phyloP scores from a whole-genome alignment of 2,888 invertebrate genomes.

The Pyrochroa serraticornis region DNA sequence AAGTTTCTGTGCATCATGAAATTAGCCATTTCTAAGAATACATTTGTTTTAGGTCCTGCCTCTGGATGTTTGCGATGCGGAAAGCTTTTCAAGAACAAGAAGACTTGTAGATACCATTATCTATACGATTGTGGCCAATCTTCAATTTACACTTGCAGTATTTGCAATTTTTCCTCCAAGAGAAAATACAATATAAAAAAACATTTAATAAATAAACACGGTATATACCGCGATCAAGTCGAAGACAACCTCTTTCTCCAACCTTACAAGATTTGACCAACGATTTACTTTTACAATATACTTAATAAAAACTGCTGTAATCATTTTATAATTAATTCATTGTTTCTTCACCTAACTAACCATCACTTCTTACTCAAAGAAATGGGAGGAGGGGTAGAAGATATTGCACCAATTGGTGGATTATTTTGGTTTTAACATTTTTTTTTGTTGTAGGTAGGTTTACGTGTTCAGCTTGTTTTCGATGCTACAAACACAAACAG shows the following conservation, averaged over 20 bases:
- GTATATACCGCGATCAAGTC: slow-evolving; percentile 13
- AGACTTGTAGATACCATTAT: slow-evolving; percentile 9
- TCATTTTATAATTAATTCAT: neutral
- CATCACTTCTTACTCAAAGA: too few relatives aligned
- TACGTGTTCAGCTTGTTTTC: slow-evolving; percentile 24
- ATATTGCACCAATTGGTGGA: neutral
- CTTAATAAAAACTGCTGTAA: neutral
- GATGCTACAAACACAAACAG: slow-evolving; percentile 36
- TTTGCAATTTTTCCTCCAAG: slow-evolving; percentile 31
- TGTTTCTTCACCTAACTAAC: too few relatives aligned
- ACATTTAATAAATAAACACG: slow-evolving; percentile 11
- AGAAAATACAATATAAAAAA: slow-evolving; percentile 35
- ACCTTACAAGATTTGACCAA: neutral
- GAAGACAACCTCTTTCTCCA: neutral
- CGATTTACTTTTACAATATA: neutral
- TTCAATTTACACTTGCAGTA: slow-evolving; percentile 16
- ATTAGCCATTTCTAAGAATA: too few relatives aligned
- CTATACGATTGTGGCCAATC: slow-evolving; percentile 6
- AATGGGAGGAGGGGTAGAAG: too few relatives aligned
- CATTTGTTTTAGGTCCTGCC: slow-evolving; percentile 4
- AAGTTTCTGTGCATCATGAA: too few relatives aligned
- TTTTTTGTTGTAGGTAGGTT: slow-evolving; percentile 5
- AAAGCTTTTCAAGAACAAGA: slow-evolving; percentile 7
- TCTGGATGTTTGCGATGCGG: slow-evolving; percentile 5
- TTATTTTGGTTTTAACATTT: neutral